A percentile compares a stretch with the other conserved stretches of the same genome.
phyloP scores from a whole-genome alignment of 2,888 invertebrate species.

The Adelognathus sp. region DNA sequence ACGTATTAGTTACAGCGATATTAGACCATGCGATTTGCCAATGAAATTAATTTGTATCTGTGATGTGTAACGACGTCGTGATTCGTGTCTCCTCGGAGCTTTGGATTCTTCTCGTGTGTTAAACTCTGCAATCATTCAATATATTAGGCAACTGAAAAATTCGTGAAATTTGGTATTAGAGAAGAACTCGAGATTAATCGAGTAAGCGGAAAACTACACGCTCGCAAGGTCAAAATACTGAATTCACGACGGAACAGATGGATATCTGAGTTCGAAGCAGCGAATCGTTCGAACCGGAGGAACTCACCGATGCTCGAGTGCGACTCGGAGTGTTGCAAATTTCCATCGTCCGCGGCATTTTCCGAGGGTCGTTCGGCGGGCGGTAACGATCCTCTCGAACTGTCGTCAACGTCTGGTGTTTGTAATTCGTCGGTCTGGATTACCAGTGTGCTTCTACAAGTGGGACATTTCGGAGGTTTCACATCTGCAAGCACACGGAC shows the following conservation, averaged over 20 bases:
- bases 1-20: constrained; percentile 9
- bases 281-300: neutral
- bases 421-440: constrained; percentile 81
- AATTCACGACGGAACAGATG: neutral
- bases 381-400: constrained; percentile 32
- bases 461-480: constrained; percentile 82
- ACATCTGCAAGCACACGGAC: constrained; percentile 54
- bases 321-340: constrained; percentile 77
- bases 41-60: neutral
- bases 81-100: neutral
- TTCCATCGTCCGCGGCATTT: constrained; percentile 45
- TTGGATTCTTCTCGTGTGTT: neutral
- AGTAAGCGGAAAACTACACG: neutral
- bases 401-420: constrained; percentile 67
- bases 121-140: neutral
- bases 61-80: neutral
- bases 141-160: neutral
- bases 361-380: constrained; percentile 57
- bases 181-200: neutral
- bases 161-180: neutral
- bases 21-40: constrained; percentile 26
- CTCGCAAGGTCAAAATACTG: neutral
- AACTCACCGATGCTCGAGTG: constrained; percentile 81
- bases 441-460: constrained; percentile 84
- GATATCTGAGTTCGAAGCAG: neutral